Base-by-base conservation (phyloP, 2,888 invertebrate genomes). In the Scotopteryx bipunctaria region DNA sequence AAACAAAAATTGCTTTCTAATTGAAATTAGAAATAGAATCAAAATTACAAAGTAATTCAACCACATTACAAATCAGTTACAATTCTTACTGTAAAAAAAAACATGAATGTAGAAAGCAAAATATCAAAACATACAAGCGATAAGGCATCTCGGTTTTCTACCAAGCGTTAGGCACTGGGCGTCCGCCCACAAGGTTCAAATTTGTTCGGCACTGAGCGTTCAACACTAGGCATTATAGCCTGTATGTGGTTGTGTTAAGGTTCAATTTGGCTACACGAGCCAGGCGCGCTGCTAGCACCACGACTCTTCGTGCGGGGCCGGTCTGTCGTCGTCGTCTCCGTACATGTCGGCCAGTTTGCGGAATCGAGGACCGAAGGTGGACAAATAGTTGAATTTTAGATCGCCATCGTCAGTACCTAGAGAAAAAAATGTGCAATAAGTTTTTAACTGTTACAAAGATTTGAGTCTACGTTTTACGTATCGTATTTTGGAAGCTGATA, bases 351-450 rank as follows among this genome's bases (percentile, higher is more conserved):
- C 97, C 63, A 97, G 86, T 72, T 97, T 97, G 66, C 97, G 94
- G 93, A 98, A 98, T 60, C 98, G 93, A n/a, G 98, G 98, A 37
- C 98, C 98, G 86, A 98, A 98, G 78, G 96, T 96, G 33, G 97
- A 96, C 67, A 98, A 90, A 78, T 98, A 97, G 86, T 98, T 98
- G 90, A 98, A 98, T 81, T 97, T 97, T 67, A 97, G 92, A 86
- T 97, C 97, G 56, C 96, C 97, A 73, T 98, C 97, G 78, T 97
- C 97, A 56, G 96, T 96, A 74, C 94, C 94, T 93, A 81, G 2
- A 13, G 14, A 9, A 43, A 8, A 41, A 41, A 25, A 31, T 14
- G 15, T 32, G 36, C 21, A 45, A 46, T 16, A 46, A 38, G 21
- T 11, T 29, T 27, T 8, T 32, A 3, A n/a, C 16, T 15, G 9